These are phyloP conservation scores for Berghia stephanieae DNA, from an alignment of 1,140 invertebrate genomes.

Conservation along the genomic window DNA sequence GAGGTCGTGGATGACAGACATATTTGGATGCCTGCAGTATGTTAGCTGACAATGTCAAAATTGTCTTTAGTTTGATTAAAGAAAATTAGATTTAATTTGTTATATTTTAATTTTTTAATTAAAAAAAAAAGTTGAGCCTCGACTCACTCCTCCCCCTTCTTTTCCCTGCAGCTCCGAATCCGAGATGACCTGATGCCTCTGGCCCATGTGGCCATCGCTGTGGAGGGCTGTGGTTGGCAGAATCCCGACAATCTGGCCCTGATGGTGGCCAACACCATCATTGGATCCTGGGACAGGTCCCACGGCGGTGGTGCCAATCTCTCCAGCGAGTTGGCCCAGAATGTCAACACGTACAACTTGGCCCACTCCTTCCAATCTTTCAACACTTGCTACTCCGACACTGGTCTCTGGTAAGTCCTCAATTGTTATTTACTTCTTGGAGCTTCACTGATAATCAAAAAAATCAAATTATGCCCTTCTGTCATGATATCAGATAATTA, in stretches of 20 bases:
- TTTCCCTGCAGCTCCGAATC: conserved; percentile 68
- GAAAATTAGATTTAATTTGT: no score
- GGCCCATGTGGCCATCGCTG: conserved; percentile 93
- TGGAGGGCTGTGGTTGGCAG: conserved; percentile 95
- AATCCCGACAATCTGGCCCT: conserved; percentile 96
- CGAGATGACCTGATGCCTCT: conserved; percentile 95
- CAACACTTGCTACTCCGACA: conserved; percentile 99
- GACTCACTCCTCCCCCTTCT: no score
- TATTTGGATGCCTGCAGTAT: no score
- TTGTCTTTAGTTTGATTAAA: no score
- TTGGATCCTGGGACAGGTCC: conserved; percentile 75
- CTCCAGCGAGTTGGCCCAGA: conserved; percentile 79
- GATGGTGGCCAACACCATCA: conserved; percentile 94
- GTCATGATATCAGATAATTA: no score
- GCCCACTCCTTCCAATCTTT: conserved; percentile 98
- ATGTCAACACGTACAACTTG: conserved; percentile 73
- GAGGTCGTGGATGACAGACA: no score
- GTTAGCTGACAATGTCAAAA: no score
- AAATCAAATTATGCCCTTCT: no score
- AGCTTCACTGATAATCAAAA: no score
- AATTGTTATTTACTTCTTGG: no score
- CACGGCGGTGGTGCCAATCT: conserved; percentile 87
- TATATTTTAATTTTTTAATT: no score
- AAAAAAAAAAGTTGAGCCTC: no score
- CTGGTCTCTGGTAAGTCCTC: conserved; percentile 83